phyloP scores from a whole-genome alignment of 2,797 vertebrate genomes.

The Tympanoctomys barrerae region DNA sequence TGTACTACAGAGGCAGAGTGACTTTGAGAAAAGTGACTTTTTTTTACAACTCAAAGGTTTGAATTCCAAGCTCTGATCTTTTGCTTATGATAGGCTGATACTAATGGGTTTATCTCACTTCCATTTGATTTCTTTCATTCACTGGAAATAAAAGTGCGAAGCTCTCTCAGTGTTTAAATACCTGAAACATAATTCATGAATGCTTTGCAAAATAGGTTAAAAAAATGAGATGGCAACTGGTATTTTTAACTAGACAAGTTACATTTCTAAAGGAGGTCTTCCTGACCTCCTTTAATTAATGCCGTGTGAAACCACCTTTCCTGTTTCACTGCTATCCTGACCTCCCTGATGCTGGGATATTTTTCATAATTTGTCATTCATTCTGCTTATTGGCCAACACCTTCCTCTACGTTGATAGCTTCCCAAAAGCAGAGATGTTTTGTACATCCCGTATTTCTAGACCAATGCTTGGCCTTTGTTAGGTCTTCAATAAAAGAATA shows the following conservation, averaged over 20 bases:
- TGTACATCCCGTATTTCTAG: background rate
- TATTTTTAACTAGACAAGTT: background rate
- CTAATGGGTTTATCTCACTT: slow-evolving; percentile 10
- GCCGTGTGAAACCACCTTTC: accelerated
- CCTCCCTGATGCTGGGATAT: background rate
- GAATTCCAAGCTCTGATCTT: background rate
- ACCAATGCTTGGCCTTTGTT: background rate
- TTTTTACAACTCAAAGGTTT: background rate
- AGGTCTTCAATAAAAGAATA: background rate
- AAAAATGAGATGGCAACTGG: background rate
- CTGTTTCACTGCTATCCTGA: background rate
- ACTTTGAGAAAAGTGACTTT: background rate
- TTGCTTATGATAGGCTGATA: background rate
- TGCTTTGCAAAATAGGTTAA: slow-evolving; percentile 30
- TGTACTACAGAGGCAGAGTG: background rate
- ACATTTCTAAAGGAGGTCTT: background rate
- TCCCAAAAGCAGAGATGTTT: background rate
- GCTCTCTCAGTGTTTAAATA: background rate
- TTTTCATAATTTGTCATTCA: background rate
- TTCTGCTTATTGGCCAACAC: background rate
- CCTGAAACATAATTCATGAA: slow-evolving; percentile 40
- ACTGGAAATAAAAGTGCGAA: slow-evolving; percentile 37
- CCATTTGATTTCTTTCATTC: slow-evolving; percentile 41
- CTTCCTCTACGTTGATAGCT: background rate
- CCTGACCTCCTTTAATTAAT: too few relatives aligned